Conservation (phyloP, 2,797 vertebrate species). For the Tapirus indicus region DNA sequence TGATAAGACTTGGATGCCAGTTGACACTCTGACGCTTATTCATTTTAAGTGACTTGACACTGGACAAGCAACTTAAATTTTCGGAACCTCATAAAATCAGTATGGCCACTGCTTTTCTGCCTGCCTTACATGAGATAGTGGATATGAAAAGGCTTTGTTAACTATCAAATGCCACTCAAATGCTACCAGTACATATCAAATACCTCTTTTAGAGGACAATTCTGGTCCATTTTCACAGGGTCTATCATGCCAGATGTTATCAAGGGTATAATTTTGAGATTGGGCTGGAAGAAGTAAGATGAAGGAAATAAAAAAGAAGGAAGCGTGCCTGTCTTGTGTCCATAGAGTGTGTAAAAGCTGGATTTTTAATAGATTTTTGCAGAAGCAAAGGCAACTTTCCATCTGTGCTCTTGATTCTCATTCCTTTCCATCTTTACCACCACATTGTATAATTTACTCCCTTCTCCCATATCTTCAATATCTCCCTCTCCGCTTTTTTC, state of each 20-base stretch:
- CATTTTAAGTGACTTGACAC: conserved; percentile 13
- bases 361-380: background rate
- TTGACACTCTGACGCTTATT: background rate
- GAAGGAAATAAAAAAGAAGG: background rate
- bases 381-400: background rate
- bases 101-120: background rate
- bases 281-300: background rate
- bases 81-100: background rate
- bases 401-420: background rate
- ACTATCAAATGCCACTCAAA: background rate
- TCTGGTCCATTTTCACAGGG: background rate
- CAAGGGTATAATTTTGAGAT: background rate
- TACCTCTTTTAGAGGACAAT: background rate
- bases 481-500: background rate
- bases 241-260: background rate
- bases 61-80: background rate
- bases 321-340: background rate
- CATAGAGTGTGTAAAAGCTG: background rate
- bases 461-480: background rate
- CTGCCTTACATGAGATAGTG: conserved; percentile 19
- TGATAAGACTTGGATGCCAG: background rate
- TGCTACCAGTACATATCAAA: background rate
- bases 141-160: background rate
- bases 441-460: background rate
- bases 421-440: background rate